Evolutionary conservation across 2,888 invertebrate genomes (phyloP).

Genomic region (Pseudococcus longispinus): DNA sequence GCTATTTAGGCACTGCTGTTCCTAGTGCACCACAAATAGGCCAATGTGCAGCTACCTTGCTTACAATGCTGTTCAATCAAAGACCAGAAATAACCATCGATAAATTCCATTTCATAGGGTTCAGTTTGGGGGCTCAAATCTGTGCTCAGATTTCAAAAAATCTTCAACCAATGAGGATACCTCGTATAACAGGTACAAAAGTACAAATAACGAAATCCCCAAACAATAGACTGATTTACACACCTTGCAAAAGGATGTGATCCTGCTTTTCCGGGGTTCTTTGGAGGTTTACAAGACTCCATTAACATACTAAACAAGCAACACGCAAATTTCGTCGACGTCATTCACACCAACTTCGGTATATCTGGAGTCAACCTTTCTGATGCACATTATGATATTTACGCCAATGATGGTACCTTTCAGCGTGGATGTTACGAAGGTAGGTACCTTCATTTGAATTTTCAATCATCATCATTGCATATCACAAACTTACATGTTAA

Average conservation of each 20-base stretch:
- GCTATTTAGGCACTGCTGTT: neutral
- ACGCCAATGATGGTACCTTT: slow-evolving; percentile 62
- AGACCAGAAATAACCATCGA: slow-evolving; percentile 63
- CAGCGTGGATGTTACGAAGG: slow-evolving; percentile 68
- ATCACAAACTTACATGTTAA: too few relatives aligned
- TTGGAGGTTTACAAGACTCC: slow-evolving; percentile 51
- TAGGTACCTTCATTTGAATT: neutral
- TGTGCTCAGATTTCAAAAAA: slow-evolving; percentile 67
- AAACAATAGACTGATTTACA: too few relatives aligned
- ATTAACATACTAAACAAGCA: slow-evolving; percentile 59
- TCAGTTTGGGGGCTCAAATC: slow-evolving; percentile 71
- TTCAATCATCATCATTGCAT: too few relatives aligned
- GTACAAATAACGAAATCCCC: too few relatives aligned
- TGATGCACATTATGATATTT: slow-evolving; percentile 61
- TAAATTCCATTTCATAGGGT: slow-evolving; percentile 70
- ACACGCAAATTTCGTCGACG: slow-evolving; percentile 61
- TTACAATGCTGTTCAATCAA: slow-evolving; percentile 66
- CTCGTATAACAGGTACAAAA: slow-evolving; percentile 67
- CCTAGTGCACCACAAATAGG: slow-evolving; percentile 69
- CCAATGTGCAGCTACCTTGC: slow-evolving; percentile 69
- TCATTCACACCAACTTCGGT: slow-evolving; percentile 61
- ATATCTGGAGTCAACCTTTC: slow-evolving; percentile 60
- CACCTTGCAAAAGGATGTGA: slow-evolving; percentile 59
- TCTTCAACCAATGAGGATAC: slow-evolving; percentile 63
- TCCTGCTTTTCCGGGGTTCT: slow-evolving; percentile 61